These are phyloP conservation scores for Conistra vaccinii DNA, from an alignment of 2,888 invertebrate genomes.

Conservation along the genomic window DNA sequence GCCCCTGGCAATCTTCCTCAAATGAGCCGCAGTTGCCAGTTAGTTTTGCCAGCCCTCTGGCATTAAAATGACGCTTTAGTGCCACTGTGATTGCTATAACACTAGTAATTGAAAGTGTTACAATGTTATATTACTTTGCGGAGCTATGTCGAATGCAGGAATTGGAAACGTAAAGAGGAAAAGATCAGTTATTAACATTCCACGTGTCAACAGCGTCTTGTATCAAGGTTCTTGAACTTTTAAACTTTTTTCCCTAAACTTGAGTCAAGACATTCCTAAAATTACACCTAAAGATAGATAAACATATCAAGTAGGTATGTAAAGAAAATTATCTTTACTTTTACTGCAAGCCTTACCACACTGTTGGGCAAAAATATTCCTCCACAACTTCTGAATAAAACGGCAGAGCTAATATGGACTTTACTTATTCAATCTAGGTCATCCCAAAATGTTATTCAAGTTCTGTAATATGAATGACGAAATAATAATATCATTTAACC, in stretches of 20 bases:
- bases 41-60: constrained; percentile 10
- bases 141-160: neutral
- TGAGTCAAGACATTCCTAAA: neutral
- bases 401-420: neutral
- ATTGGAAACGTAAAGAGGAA: neutral
- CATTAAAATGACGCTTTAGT: constrained; percentile 35
- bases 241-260: neutral
- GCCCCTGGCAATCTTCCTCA: constrained; percentile 28
- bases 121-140: constrained; percentile 3
- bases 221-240: neutral
- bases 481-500: neutral
- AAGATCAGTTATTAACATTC: neutral
- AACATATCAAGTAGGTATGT: neutral
- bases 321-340: neutral
- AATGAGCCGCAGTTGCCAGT: constrained; percentile 44
- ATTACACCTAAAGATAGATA: neutral
- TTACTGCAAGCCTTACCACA: neutral
- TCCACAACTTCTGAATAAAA: neutral
- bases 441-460: neutral
- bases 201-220: neutral
- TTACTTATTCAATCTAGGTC: neutral
- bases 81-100: constrained; percentile 36
- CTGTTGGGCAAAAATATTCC: neutral
- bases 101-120: constrained; percentile 29
- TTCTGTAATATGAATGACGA: neutral